These are phyloP conservation scores for Poeciliopsis paucimaculata DNA, from an alignment of 2,797 vertebrate genomes.

Conservation along the genomic window DNA sequence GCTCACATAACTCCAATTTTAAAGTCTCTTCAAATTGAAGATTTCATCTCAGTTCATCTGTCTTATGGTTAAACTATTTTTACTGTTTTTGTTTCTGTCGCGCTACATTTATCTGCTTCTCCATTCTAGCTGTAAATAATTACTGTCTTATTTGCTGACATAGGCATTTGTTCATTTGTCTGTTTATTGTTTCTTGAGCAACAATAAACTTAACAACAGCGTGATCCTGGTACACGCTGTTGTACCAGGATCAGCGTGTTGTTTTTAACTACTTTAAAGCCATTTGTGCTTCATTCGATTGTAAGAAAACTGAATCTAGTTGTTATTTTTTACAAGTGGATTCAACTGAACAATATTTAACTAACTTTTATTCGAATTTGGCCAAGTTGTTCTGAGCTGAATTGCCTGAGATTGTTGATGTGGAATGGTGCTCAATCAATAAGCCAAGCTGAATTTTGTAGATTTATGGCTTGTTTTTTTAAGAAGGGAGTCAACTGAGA, in stretches of 20 bases:
- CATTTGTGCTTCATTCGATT: not conserved
- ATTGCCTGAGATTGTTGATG: not conserved
- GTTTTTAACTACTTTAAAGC: not conserved
- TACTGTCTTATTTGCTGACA: not conserved
- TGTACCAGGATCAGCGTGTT: no score
- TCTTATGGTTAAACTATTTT: not conserved
- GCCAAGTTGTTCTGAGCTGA: not conserved
- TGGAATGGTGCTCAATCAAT: not conserved
- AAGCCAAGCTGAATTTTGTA: not conserved
- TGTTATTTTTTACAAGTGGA: not conserved
- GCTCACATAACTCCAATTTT: not conserved
- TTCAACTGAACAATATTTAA: not conserved
- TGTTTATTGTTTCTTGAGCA: not conserved
- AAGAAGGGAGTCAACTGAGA: not conserved
- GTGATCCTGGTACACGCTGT: no score
- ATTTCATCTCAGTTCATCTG: not conserved
- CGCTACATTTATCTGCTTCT: not conserved
- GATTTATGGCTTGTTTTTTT: not conserved
- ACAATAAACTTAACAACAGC: no score
- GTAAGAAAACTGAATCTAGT: not conserved
- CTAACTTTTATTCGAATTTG: not conserved
- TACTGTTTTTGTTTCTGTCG: not conserved
- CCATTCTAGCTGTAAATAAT: not conserved
- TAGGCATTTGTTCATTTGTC: not conserved
- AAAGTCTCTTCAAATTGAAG: not conserved